Evolutionary conservation across 37 sponge, comb jelly and placozoan species (phyloP), one percentile per base, ranked within the genome.

Genomic region (Chondrilla cf. caribensis): DNA sequence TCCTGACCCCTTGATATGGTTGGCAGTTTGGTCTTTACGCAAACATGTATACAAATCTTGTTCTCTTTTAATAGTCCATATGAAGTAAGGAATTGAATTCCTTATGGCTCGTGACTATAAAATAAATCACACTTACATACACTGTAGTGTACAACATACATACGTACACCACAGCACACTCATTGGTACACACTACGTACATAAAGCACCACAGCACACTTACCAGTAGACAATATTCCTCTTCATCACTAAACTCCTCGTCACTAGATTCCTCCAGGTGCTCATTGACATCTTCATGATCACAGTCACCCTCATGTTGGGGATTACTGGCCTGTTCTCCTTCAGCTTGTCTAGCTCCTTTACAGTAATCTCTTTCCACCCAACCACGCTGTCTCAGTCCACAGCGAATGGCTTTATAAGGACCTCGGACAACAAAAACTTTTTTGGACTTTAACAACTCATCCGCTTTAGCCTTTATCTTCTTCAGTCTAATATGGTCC

Each of bases 41-140:
- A 86, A 67, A 59, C 39, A 40, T 32, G 54, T 25, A 82, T 67
- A 89, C 21, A 79, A 38, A 4, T 65, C 31, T 6, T 87, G 92
- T 37, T 86, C 89, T 77, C 90, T 76, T 64, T 75, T 87, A 60
- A 90, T 47, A 19, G 96, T 91, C 93, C 96, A 95, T 9, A 98
- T 89, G 72, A 98, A 93, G 81, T 90, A 65, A 25, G 99, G 99
- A 19, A 62, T 37, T 25, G 83, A 38, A 59, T 88, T 88, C 22
- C 87, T 57, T 9, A 95, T 81, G 19, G 87, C 85, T 21, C 94
- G 79, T 21, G 94, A 94, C 94, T 95, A 47, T 14, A 47, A 11
- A 47, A 47, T 14, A 47, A 47, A 47, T 47, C 9, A 47, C 51
- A 47, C 51, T 11, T 11, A 47, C 51, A n/a, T n/a, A n/a, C n/a